Percentiles rank a stretch among this genome's conserved stretches.
Evolutionary conservation across 2,888 invertebrate species (phyloP).

Genomic region (Sacculina carcini): DNA sequence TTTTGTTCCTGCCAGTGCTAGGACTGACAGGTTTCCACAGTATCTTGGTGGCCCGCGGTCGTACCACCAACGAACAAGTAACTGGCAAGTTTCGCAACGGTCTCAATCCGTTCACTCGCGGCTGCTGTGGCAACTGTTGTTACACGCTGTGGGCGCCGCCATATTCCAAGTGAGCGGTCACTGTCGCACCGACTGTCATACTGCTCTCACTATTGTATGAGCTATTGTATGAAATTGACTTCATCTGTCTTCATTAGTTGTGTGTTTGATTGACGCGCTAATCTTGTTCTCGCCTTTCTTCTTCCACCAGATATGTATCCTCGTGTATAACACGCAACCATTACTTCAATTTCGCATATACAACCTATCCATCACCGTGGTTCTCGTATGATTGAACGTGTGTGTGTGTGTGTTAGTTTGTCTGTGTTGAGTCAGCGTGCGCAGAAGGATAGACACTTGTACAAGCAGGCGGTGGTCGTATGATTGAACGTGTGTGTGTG

Average conservation of each 20-base stretch:
- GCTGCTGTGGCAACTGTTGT: slow-evolving; percentile 84
- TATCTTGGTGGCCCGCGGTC: slow-evolving; percentile 77
- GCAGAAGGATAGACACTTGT: too few species aligned
- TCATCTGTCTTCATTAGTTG: neutral
- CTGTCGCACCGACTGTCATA: neutral
- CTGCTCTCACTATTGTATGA: too few species aligned
- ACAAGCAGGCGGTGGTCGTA: too few species aligned
- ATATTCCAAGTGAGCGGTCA: slow-evolving; percentile 56
- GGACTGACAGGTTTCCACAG: slow-evolving; percentile 95
- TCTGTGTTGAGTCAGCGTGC: neutral
- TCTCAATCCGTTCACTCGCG: slow-evolving; percentile 89
- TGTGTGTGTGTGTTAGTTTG: neutral
- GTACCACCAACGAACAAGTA: slow-evolving; percentile 98
- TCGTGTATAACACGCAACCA: neutral
- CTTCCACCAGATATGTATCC: neutral
- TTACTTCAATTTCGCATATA: neutral
- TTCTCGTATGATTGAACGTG: neutral
- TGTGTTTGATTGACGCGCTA: neutral
- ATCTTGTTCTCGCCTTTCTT: neutral
- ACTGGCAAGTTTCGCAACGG: slow-evolving; percentile 97
- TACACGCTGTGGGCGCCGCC: slow-evolving; percentile 87
- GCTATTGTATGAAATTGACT: too few species aligned
- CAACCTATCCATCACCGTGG: neutral
- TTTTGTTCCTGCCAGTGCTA: slow-evolving; percentile 85
- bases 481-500: slow-evolving; percentile 4